phyloP scores from a whole-genome alignment of 2,113 vertebrate genomes.

The Cephalophus harveyi region DNA sequence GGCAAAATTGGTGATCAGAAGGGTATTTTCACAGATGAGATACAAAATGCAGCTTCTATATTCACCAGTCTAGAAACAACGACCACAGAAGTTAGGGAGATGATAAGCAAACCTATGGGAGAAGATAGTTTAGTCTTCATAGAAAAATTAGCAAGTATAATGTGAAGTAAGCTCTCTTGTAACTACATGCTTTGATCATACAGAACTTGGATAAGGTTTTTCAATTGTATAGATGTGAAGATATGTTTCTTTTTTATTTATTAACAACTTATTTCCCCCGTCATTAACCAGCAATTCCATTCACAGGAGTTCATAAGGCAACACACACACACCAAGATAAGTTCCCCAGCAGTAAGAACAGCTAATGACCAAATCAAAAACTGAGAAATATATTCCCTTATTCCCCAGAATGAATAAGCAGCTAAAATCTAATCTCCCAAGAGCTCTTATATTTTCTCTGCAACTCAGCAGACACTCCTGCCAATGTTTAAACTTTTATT shows the following conservation, averaged over 20 bases:
- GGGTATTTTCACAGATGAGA: not conserved
- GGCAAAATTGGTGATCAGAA: not conserved
- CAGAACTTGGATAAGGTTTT: not conserved
- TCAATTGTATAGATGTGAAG: not conserved
- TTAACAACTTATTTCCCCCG: not conserved
- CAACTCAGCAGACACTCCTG: not conserved
- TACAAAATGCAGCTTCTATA: not conserved
- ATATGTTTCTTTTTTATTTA: not conserved
- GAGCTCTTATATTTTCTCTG: not conserved
- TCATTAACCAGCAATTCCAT: not conserved
- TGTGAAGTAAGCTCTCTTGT: not conserved
- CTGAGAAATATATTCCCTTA: not conserved
- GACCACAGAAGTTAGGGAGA: not conserved
- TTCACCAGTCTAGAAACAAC: not conserved
- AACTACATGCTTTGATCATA: not conserved
- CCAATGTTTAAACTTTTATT: not conserved
- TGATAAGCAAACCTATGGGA: not conserved
- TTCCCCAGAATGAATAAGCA: not conserved
- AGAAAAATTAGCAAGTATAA: not conserved
- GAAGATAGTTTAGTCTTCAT: not conserved
- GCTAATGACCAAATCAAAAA: not conserved
- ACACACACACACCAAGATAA: not conserved
- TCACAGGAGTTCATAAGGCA: not conserved
- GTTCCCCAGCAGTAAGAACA: not conserved
- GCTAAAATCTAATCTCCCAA: not conserved